Base-by-base conservation (phyloP, 2,113 vertebrate genomes). In the Hymenochirus boettgeri region DNA sequence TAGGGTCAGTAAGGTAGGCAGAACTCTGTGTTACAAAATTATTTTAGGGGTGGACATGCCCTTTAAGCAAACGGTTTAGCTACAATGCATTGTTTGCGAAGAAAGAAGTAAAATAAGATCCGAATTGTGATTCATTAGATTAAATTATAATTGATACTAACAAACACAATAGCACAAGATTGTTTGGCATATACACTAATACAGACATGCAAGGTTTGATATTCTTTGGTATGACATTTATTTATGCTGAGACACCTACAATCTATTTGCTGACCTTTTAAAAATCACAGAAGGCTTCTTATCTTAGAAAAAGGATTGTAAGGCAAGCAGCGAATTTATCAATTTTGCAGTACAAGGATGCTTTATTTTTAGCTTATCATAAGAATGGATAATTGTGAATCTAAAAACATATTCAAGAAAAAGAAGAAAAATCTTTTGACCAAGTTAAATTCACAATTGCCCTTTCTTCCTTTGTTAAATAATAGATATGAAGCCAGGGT, bases 221-320 rank as follows among this genome's bases (percentile, higher is more conserved):
- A 31, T 24, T 27, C 24, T 31, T 25, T 56, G 33, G 11, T 18
- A 42, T 64, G 37, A 55, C 51, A 64, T 64, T 64, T 55, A 55
- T 64, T 39, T 52, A 64, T 17, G 19, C 23, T 39, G 51, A 39
- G 35, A 29, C 33, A 53, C 61, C 51, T 53, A 37, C 35, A 45
- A 45, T 46, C 62, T 48, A 65, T 42, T 35, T 19, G 17, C 53
- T 65, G 62, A 65, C 39, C 52, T 57, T 65, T 65, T 23, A 55
- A 24, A 65, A 65, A 33, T 65, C 27, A 57, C 52, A 19, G 21
- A 47, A 42, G 27, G 39, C 19, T 56, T 46, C 62, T 65, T 57
- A 48, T 65, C 53, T 65, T 19, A 48, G 39, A 6, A 57, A 55
- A 65, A 27, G 52, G 35, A 57, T 57, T 48, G 48, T 39, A 62